A percentile compares a stretch with the other conserved stretches of the same genome.
Evolutionary conservation across 2,888 invertebrate genomes (phyloP).

Genomic region (Scaptomyza cyrtandrae): DNA sequence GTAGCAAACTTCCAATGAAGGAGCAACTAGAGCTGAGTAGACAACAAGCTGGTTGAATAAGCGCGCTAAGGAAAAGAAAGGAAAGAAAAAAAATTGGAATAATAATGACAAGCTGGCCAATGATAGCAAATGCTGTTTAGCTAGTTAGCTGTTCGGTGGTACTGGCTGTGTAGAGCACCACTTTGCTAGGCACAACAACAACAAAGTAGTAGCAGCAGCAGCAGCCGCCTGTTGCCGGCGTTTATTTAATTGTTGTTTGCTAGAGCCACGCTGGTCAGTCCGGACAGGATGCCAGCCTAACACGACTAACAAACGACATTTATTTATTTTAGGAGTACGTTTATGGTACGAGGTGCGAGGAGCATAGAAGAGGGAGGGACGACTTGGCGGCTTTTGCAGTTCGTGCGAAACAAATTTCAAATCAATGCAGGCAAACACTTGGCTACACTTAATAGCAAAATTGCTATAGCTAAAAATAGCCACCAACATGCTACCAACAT

Average conservation of each 20-base stretch:
- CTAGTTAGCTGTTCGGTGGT: conserved; percentile 45
- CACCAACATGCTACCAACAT: conserved; percentile 27
- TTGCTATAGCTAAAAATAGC: conserved; percentile 59
- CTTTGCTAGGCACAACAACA: conserved; percentile 5
- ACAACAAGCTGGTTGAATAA: conserved; percentile 43
- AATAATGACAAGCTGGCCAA: conserved; percentile 57
- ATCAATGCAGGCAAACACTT: conserved; percentile 55
- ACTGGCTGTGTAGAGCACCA: conserved; percentile 7
- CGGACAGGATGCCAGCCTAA: conserved; percentile 62
- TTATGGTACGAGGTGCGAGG: conserved; percentile 8
- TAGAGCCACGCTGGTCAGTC: background rate
- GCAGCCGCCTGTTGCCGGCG: conserved; percentile 27
- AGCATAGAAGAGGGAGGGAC: background rate
- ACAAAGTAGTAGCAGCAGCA: background rate
- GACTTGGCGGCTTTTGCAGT: conserved; percentile 36
- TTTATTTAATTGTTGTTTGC: conserved; percentile 63
- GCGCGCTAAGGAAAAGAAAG: conserved; percentile 18
- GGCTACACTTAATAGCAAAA: conserved; percentile 39
- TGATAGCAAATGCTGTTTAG: conserved; percentile 58
- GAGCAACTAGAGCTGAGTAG: conserved; percentile 22
- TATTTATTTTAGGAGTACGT: conserved; percentile 55
- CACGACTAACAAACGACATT: conserved; percentile 63
- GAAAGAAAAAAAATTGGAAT: conserved; percentile 37
- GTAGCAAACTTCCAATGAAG: conserved; percentile 44
- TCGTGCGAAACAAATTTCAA: conserved; percentile 74